A percentile compares a stretch with the other conserved stretches of the same genome.
These are phyloP conservation scores for Tautogolabrus adspersus DNA, from an alignment of 2,113 vertebrate genomes.

Conservation along the genomic window DNA sequence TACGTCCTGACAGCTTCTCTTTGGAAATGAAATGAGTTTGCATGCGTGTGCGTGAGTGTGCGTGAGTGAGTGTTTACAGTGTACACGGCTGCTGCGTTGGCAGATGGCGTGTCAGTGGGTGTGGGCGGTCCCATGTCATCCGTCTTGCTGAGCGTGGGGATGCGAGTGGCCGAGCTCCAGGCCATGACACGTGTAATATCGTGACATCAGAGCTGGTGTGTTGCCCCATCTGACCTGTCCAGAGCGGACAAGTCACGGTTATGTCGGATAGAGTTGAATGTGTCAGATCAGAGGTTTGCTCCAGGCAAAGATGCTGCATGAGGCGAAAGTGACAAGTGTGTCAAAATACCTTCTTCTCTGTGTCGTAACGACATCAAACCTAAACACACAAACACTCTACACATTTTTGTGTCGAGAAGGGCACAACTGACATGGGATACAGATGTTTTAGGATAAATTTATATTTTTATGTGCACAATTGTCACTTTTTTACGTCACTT, in stretches of 20 bases:
- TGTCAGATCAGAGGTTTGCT: background rate
- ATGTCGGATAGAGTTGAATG: background rate
- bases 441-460: no score
- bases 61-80: conserved; percentile 33
- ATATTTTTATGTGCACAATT: no score
- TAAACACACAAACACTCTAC: background rate
- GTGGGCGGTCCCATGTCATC: conserved; percentile 73
- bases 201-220: conserved; percentile 59
- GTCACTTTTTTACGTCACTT: no score
- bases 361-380: background rate
- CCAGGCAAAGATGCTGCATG: background rate
- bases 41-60: conserved; percentile 15
- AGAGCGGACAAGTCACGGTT: conserved; percentile 44
- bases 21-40: conserved; percentile 55
- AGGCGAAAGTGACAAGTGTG: background rate
- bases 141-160: conserved; percentile 55
- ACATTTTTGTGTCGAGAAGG: no score
- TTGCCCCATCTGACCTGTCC: conserved; percentile 33
- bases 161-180: conserved; percentile 65
- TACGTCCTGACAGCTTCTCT: conserved; percentile 59
- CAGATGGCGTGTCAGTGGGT: conserved; percentile 75
- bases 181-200: conserved; percentile 47
- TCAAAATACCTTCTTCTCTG: background rate
- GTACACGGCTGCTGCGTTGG: conserved; percentile 49
- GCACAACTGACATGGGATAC: no score